Conservation (phyloP, 2,888 invertebrate genomes). For the Macaria notata region DNA sequence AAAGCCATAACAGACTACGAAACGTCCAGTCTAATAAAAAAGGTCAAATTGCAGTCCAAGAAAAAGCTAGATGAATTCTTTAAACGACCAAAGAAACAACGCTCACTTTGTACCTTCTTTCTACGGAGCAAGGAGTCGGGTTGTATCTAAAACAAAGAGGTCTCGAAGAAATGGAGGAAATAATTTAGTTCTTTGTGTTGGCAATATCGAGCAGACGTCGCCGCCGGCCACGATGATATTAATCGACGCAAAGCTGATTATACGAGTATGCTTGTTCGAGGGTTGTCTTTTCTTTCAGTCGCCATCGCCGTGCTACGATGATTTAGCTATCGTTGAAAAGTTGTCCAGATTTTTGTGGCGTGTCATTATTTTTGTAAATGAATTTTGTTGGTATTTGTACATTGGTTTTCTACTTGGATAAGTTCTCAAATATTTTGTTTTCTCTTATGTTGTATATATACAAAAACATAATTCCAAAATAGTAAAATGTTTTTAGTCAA, state of each 20-base stretch:
- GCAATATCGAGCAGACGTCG: constrained; percentile 68
- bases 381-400: no score
- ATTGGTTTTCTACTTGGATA: no score
- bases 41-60: neutral
- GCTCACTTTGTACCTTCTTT: constrained; percentile 19
- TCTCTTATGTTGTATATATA: no score
- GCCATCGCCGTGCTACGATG: neutral
- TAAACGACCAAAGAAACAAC: constrained; percentile 3
- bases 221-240: constrained; percentile 69
- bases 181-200: constrained; percentile 76
- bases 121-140: constrained; percentile 37
- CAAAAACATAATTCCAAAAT: no score
- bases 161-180: constrained; percentile 69
- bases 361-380: neutral
- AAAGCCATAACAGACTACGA: no score
- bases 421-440: no score
- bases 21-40: no score
- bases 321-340: no score
- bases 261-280: constrained; percentile 54
- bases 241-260: constrained; percentile 79
- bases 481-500: no score
- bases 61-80: neutral
- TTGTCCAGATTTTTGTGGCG: no score
- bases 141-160: constrained; percentile 69
- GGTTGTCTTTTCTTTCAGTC: constrained; percentile 57